Evolutionary conservation across 2,888 invertebrate species (phyloP).

Genomic region (Caenorhabditis parvicauda): DNA sequence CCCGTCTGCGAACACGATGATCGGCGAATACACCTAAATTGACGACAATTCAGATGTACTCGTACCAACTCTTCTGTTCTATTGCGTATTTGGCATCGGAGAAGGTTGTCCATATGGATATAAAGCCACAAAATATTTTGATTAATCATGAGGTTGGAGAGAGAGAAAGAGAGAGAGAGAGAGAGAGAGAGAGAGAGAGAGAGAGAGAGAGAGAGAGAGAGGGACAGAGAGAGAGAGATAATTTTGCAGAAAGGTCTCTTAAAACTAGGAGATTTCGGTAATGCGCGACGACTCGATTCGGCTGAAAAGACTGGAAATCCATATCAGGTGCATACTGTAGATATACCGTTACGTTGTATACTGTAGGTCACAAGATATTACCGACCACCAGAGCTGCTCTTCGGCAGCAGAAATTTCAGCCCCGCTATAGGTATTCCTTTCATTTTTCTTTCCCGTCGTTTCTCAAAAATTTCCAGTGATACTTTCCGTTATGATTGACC

Average conservation of each 20-base stretch:
- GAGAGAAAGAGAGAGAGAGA: not conserved
- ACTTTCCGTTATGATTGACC: no score
- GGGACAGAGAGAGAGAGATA: not conserved
- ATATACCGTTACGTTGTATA: not conserved
- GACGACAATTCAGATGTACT: constrained; percentile 28
- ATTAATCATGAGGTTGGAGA: constrained; percentile 29
- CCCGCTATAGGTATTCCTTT: constrained; percentile 29
- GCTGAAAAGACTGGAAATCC: constrained; percentile 14
- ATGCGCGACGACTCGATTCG: constrained; percentile 32
- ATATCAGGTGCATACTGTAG: constrained; percentile 34
- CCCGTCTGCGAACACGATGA: not conserved
- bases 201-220: not conserved
- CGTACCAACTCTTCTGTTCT: constrained; percentile 46
- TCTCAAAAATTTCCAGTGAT: no score
- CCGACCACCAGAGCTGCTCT: constrained; percentile 53
- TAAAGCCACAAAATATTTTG: constrained; percentile 52
- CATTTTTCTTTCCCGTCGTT: no score
- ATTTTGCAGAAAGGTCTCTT: constrained; percentile 16
- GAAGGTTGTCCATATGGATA: constrained; percentile 49
- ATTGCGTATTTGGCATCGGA: constrained; percentile 33
- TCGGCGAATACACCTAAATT: not conserved
- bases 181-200: not conserved
- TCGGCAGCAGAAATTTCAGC: constrained; percentile 42
- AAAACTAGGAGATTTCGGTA: constrained; percentile 55
- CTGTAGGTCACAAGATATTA: constrained; percentile 51